These are phyloP conservation scores for Plagiodera versicolora DNA, from an alignment of 2,888 invertebrate genomes.

Conservation along the genomic window DNA sequence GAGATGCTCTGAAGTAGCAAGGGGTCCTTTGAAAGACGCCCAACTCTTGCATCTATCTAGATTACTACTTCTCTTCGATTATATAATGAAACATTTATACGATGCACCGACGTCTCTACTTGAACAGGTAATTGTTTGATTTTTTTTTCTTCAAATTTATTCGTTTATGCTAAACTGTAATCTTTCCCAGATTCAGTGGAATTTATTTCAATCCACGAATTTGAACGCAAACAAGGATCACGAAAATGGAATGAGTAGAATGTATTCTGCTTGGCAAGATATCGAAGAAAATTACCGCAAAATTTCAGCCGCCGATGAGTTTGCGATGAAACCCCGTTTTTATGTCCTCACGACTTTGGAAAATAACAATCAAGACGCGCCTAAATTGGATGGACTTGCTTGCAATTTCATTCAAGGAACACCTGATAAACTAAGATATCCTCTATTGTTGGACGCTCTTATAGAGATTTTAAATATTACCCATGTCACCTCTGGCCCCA, in stretches of 20 bases:
- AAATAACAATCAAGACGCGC: slow-evolving; percentile 73
- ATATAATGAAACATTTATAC: slow-evolving; percentile 92
- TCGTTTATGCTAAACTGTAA: slow-evolving; percentile 7
- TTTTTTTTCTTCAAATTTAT: neutral
- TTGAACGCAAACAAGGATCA: slow-evolving; percentile 63
- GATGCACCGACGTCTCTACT: slow-evolving; percentile 85
- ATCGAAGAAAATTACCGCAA: slow-evolving; percentile 76
- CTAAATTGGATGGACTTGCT: slow-evolving; percentile 89
- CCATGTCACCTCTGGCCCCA: slow-evolving; percentile 61
- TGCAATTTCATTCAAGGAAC: slow-evolving; percentile 94
- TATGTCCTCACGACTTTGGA: slow-evolving; percentile 86
- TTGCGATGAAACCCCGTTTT: slow-evolving; percentile 84
- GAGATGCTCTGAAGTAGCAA: slow-evolving; percentile 67
- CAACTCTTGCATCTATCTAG: slow-evolving; percentile 84
- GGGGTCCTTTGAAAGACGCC: slow-evolving; percentile 61
- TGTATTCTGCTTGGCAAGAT: slow-evolving; percentile 73
- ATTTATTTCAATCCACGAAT: slow-evolving; percentile 70
- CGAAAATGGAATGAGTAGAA: slow-evolving; percentile 61
- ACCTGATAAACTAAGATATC: slow-evolving; percentile 88
- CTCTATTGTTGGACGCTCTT: slow-evolving; percentile 80
- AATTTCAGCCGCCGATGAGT: slow-evolving; percentile 62
- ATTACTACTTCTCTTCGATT: slow-evolving; percentile 85
- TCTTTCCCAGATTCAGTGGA: slow-evolving; percentile 69
- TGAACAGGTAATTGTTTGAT: slow-evolving; percentile 68
- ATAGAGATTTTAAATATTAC: slow-evolving; percentile 81